Base-by-base conservation (phyloP, 1,140 invertebrate species). In the Vanessa tameamea region DNA sequence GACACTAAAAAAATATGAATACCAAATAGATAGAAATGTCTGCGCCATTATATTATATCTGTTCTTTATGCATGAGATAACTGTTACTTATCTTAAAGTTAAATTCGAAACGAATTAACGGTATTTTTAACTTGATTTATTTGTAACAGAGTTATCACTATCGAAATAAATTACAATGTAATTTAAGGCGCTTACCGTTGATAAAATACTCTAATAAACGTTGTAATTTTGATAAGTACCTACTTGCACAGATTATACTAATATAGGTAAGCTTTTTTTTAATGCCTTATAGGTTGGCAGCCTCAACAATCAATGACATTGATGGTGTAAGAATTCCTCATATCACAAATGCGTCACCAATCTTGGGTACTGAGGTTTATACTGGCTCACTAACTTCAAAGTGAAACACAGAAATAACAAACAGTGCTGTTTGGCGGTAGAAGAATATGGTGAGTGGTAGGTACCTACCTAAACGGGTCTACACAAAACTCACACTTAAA, bases 11-110 rank as follows among this genome's bases (percentile, higher is more conserved):
- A 14, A 14, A 50, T 50, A 50, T 48, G 11, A 13, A 48, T 14
- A 50, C 0, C 15, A 50, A 50, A 50, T 50, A 15, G 13, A 13
- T 53, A 53, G 50, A 53, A 51, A 53, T 8, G 50, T n/a, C 50
- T n/a, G 50, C n/a, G 50, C 6, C n/a, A 53, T 4, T 15, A 53
- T 53, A 16, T 43, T 43, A 43, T 14, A 23, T 23, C 16, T 57
- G 53, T 11, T 57, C 23, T 16, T 23, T 57, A 57, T 57, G 53
- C 53, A 23, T 57, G 23, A 57, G 53, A 57, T 57, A 57, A 57
- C 53, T 23, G 53, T 57, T 11, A 8, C 15, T 55, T 55, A 23
- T n/a, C n/a, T 15, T 53, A 6, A 16, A 53, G 50, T 53, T 53
- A 53, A 53, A 43, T 43, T 53, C 3, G 53, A 20, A 57, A 57